Percentiles rank a stretch among this genome's conserved stretches.
Conservation (phyloP, 2,888 invertebrate species). For the Julus scandinavius region DNA sequence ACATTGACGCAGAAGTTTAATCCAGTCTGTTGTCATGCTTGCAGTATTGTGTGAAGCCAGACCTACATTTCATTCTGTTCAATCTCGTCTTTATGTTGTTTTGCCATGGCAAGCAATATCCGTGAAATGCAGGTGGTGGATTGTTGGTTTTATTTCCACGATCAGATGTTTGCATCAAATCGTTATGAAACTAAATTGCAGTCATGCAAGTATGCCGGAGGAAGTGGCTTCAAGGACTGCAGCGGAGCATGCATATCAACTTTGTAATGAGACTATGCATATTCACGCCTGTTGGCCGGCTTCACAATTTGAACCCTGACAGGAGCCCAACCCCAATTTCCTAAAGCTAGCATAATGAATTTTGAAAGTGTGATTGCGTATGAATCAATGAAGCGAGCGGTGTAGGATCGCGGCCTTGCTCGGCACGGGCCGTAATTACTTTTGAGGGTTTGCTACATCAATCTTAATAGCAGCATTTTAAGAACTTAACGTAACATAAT, state of each 20-base stretch:
- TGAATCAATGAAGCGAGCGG: neutral
- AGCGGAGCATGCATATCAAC: neutral
- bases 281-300: neutral
- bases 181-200: conserved; percentile 21
- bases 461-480: conserved; percentile 4
- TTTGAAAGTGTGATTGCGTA: too few species aligned
- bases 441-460: neutral
- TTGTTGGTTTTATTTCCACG: neutral
- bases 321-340: neutral
- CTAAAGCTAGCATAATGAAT: neutral
- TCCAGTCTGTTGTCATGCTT: too few species aligned
- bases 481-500: neutral
- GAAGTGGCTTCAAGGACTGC: conserved; percentile 17
- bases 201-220: neutral
- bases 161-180: neutral
- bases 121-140: neutral
- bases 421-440: neutral
- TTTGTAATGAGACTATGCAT: neutral
- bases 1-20: too few species aligned
- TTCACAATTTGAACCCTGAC: neutral
- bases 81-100: neutral
- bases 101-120: neutral
- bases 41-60: too few species aligned
- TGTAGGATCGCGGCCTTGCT: neutral
- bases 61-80: neutral